Evolutionary conservation across 92 coral and sea anemone genomes (phyloP), one percentile per base, ranked within the genome.

Genomic region (Parazoanthus darwini): DNA sequence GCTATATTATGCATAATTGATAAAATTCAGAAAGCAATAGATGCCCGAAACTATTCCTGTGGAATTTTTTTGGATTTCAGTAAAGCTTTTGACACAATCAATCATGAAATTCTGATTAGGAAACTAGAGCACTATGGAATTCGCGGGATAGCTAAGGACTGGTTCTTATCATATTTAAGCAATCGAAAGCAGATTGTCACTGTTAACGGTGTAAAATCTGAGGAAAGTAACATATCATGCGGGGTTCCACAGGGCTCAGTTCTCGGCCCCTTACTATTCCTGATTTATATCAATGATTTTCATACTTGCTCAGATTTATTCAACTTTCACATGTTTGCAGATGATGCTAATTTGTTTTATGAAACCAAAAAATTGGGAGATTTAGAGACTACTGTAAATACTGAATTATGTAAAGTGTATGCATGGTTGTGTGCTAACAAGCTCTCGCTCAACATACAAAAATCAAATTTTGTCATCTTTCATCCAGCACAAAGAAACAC

Each of bases 381-480:
- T 8, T 74, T 90, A 46, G 93, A 92, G 79, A 20, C 67, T 66
- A 85, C 42, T 33, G 46, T 89, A 29, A 91, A 88, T 88, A 37
- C 26, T 71, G 89, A 92, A 78, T 58, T 92, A 43, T 38, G 74
- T 72, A 92, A 92, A 81, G 80, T 90, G 46, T 54, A 87, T 51
- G 80, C 65, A 46, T 90, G 94, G 94, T 72, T 92, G 39, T 90
- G 91, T 88, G 93, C 93, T 10, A 86, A 92, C 66, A 92, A 85
- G 68, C 84, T 91, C 76, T 77, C 92, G 13, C 85, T 86, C 37
- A 86, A 92, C 66, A 66, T 66, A 66, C 72, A 66, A 66, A 66
- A 59, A 84, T 84, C 78, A 4, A 84, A 84, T 70, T 84, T 84
- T 84, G 78, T 84, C 13, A 46, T 84, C 8, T 84, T 84, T 84